Evolutionary conservation across 2,113 vertebrate species (phyloP).

Genomic region (Pipra filicauda): DNA sequence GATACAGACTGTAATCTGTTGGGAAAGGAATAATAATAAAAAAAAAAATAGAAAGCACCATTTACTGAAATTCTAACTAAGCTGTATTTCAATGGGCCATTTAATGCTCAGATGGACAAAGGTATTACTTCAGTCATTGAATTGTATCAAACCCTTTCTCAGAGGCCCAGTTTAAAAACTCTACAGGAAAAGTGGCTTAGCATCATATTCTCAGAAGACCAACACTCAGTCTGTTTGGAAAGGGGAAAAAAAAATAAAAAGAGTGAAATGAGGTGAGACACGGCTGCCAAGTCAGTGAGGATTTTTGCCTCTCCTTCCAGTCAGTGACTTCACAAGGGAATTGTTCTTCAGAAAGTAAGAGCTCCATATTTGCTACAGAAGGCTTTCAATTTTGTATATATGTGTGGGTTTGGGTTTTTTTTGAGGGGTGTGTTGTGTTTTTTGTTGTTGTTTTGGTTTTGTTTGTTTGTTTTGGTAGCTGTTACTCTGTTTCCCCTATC

Average conservation of each 20-base stretch:
- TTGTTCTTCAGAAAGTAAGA: constrained; percentile 31
- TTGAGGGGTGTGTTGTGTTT: background rate
- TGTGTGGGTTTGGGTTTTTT: background rate
- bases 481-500: background rate
- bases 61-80: constrained; percentile 81
- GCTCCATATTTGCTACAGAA: background rate
- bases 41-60: constrained; percentile 71
- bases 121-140: constrained; percentile 84
- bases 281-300: background rate
- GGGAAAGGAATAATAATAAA: constrained; percentile 65
- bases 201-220: constrained; percentile 71
- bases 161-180: constrained; percentile 75
- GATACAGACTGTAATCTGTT: constrained; percentile 73
- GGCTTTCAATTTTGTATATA: background rate
- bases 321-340: constrained; percentile 27
- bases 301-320: constrained; percentile 31
- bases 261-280: constrained; percentile 69
- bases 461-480: background rate
- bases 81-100: constrained; percentile 81
- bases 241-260: background rate
- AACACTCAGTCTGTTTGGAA: constrained; percentile 63
- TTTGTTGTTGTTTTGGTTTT: background rate
- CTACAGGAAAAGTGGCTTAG: constrained; percentile 76
- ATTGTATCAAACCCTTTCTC: constrained; percentile 80
- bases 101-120: constrained; percentile 87